phyloP scores from a whole-genome alignment of 2,888 invertebrate species.

The Abrostola tripartita region DNA sequence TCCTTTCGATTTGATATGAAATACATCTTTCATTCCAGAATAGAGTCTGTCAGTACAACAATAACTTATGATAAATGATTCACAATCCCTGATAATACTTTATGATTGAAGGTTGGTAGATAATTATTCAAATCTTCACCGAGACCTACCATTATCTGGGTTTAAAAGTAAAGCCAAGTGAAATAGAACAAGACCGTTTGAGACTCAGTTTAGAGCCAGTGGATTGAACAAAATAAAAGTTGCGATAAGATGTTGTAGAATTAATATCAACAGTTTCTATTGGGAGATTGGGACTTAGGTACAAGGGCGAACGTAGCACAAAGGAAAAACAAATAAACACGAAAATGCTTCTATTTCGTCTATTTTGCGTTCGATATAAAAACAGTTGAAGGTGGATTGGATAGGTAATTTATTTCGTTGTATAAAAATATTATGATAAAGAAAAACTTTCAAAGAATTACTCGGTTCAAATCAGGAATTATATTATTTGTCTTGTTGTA shows the following conservation, averaged over 20 bases:
- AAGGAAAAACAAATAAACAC: conserved; percentile 27
- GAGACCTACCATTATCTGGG: conserved; percentile 4
- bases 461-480: no score
- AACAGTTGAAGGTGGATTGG: conserved; percentile 28
- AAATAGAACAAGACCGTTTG: conserved; percentile 17
- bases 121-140: conserved; percentile 12
- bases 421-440: no score
- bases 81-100: background rate
- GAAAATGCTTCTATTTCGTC: conserved; percentile 21
- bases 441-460: conserved; percentile 8
- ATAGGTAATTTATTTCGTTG: conserved; percentile 33
- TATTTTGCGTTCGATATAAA: conserved; percentile 25
- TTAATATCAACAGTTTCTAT: conserved; percentile 13
- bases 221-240: conserved; percentile 26
- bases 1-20: conserved; percentile 15
- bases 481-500: no score
- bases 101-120: background rate
- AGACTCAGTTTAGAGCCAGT: conserved; percentile 21
- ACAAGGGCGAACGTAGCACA: conserved; percentile 15
- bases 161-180: conserved; percentile 14
- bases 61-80: conserved; percentile 8
- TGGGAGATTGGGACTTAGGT: conserved; percentile 2
- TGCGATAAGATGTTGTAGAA: conserved; percentile 23
- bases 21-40: conserved; percentile 19
- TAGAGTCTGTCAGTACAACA: conserved; percentile 20